A percentile compares a stretch with the other conserved stretches of the same genome.
phyloP scores from a whole-genome alignment of 2,113 vertebrate genomes.

The Muntiacus reevesi region DNA sequence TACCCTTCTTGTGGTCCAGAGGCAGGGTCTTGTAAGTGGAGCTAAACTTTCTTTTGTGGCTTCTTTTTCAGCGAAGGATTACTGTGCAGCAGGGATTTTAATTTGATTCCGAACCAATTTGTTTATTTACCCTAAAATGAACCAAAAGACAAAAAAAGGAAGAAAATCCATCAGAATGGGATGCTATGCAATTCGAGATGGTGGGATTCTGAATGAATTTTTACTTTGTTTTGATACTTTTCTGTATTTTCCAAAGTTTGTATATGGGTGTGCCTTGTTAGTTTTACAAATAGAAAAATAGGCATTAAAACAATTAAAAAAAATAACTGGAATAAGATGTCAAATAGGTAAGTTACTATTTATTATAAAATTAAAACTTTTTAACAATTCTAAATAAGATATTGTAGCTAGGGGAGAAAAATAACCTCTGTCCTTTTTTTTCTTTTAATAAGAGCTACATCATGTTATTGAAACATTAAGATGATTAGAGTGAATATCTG shows the following conservation, averaged over 20 bases:
- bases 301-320: not conserved
- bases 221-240: not conserved
- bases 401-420: not conserved
- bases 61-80: not conserved
- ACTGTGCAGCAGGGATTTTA: not conserved
- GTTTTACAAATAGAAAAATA: not conserved
- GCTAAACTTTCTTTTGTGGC: not conserved
- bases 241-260: not conserved
- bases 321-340: not conserved
- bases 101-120: not conserved
- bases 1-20: not conserved
- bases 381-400: conserved; percentile 26
- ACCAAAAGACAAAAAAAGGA: not conserved
- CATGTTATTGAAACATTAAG: not conserved
- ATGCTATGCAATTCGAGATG: not conserved
- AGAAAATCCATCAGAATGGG: not conserved
- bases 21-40: not conserved
- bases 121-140: not conserved
- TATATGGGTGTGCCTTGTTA: not conserved
- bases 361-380: conserved; percentile 12
- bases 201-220: not conserved
- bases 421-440: not conserved
- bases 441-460: not conserved
- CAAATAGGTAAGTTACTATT: not conserved
- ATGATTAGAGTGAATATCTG: not conserved